Evolutionary conservation across 2,797 vertebrate species (phyloP).

Genomic region (Thalassophryne amazonica): DNA sequence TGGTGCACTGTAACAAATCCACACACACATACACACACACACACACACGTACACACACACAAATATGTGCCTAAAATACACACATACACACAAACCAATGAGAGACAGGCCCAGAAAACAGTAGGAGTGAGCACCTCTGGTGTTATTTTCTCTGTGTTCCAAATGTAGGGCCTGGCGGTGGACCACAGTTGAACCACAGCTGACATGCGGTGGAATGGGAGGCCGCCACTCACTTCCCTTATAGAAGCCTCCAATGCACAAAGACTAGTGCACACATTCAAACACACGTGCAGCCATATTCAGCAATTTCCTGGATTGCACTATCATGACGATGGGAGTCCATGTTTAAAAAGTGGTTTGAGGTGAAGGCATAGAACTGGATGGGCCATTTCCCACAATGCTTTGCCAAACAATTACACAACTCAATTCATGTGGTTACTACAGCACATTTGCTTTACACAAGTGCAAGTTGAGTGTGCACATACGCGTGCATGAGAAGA

Average conservation of each 20-base stretch:
- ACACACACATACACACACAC: constrained; percentile 14
- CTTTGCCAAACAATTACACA: constrained; percentile 75
- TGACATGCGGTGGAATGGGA: constrained; percentile 70
- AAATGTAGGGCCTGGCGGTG: constrained; percentile 72
- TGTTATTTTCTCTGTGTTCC: constrained; percentile 70
- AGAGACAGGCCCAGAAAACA: constrained; percentile 65
- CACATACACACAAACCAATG: constrained; percentile 57
- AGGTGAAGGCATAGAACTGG: constrained; percentile 64
- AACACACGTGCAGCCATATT: constrained; percentile 36
- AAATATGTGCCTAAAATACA: constrained; percentile 46
- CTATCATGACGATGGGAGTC: constrained; percentile 61
- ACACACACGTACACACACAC: constrained; percentile 51
- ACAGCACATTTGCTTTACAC: constrained; percentile 40
- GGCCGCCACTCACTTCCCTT: constrained; percentile 68
- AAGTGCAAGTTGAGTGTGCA: constrained; percentile 15
- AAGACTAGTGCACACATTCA: constrained; percentile 32
- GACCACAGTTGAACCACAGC: constrained; percentile 74
- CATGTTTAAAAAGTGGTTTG: constrained; percentile 72
- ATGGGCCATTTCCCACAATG: constrained; percentile 67
- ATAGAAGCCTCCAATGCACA: constrained; percentile 60
- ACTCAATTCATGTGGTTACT: constrained; percentile 75
- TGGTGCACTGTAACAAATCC: constrained; percentile 36
- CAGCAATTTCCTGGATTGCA: constrained; percentile 65
- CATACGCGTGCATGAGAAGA: background rate
- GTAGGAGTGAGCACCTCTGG: constrained; percentile 58